Evolutionary conservation across 2,888 invertebrate species (phyloP), one percentile per base, ranked within the genome.

Genomic region (Rhabditoides inermis): DNA sequence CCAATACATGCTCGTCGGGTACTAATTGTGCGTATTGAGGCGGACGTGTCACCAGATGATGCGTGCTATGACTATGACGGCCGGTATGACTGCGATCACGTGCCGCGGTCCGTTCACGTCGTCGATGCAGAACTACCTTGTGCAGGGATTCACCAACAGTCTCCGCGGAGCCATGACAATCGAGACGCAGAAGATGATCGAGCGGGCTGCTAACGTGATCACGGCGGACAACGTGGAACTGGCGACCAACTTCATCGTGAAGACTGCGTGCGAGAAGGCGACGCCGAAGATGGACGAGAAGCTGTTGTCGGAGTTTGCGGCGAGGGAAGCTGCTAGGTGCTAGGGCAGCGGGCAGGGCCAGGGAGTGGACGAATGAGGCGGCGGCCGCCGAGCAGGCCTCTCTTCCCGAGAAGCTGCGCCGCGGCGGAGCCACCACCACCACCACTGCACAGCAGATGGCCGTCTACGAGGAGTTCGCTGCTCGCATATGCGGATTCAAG

Each of bases 81-180:
- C 92, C 15, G 94, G 92, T 35, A 91, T 98, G 88, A 91, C 94
- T 3, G 90, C 98, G 87, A 95, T 98, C 53, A 95, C 94, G 0
- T 94, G 92, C 77, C 84, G 92, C 55, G 98, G 99, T 79, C 90
- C 91, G 71, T 80, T 86, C 48, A 83, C 88, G n/a, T 84, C 86
- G 46, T 87, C 90, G 2, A 88, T 98, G 62, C 86, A 84, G 73
- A 85, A 85, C 47, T 90, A 91, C 77, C 80, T 98, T 70, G 91
- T 90, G 76, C 62, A 68, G 41, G 60, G 63, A 22, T 67, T 75
- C 56, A 44, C 45, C 30, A 64, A 61, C 15, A 51, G 61, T 6
- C 48, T 69, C 10, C 49, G 63, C 12, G 54, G 54, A 18, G 44
- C 30, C 35, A 32, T n/a, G n/a, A 32, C n/a, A n/a, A 32, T 1